Conservation (phyloP, 2,113 vertebrate genomes). For the Corythornis vintsioides region DNA sequence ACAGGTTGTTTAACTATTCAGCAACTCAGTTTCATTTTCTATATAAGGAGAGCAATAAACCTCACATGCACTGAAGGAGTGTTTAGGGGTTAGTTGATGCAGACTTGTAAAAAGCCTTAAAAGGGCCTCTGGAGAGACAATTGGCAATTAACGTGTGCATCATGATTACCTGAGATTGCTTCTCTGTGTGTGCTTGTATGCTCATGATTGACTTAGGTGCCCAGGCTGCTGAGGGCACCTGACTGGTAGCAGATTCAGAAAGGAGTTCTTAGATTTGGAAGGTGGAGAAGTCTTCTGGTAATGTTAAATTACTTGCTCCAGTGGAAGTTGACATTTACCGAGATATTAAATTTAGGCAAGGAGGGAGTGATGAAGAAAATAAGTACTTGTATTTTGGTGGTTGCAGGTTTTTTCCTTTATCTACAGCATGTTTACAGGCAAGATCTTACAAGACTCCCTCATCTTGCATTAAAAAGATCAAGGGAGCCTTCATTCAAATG, state of each 20-base stretch:
- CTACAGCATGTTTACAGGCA: neutral
- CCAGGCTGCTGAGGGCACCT: neutral
- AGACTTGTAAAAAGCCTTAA: conserved; percentile 35
- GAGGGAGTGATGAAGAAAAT: neutral
- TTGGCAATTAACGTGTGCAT: neutral
- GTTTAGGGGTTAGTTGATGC: neutral
- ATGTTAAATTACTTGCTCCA: neutral
- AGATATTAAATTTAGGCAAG: neutral
- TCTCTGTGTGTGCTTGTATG: neutral
- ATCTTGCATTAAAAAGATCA: conserved; percentile 27
- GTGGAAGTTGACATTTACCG: conserved; percentile 14
- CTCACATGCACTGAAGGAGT: neutral
- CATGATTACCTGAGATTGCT: neutral
- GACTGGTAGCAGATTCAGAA: neutral
- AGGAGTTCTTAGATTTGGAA: neutral
- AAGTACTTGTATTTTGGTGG: conserved; percentile 20
- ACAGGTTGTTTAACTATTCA: conserved; percentile 20
- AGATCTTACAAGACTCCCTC: conserved; percentile 18
- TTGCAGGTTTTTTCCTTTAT: conserved; percentile 31
- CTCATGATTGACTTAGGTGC: neutral
- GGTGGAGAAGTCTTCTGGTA: neutral
- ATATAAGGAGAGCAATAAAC: conserved; percentile 11
- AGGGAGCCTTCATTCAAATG: conserved; percentile 38
- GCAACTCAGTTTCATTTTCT: neutral
- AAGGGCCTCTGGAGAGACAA: neutral